Base-by-base conservation (phyloP, 2,888 invertebrate genomes). In the Cephus pulcher region DNA sequence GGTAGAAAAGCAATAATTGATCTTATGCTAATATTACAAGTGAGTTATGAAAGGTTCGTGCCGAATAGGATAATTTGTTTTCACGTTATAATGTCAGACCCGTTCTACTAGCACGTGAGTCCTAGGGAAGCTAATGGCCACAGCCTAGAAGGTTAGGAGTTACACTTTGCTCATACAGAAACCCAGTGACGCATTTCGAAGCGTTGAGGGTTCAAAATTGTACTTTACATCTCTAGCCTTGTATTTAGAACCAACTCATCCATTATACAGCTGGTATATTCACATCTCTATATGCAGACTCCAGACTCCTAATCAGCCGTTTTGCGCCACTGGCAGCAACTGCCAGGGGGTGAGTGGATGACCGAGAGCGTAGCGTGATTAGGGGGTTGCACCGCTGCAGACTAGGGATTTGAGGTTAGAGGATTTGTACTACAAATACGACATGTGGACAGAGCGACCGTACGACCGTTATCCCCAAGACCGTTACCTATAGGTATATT, bases 31-130 rank as follows among this genome's bases (percentile, higher is more conserved):
- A 88, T 88, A 88, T 84, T 69, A 81, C 85, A 79, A 83, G 84
- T 86, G 86, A 88, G 85, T 88, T 88, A 88, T 88, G 86, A 88
- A 87, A 85, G 86, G 84, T 87, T 87, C 86, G 88, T 86, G 88
- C 86, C 85, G 86, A 88, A 87, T 88, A 83, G 85, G 84, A 86
- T 87, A 88, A 88, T 88, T 88, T 88, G 88, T 88, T 84, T 86
- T 80, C 84, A 82, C 85, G 87, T 88, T 88, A 87, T 56, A 76
- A 56, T 3, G 56, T 56, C 56, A 56, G 56, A 56, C 56, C 56
- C 56, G 23, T 56, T 23, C 56, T 9, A 56, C 23, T 2, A 56
- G 56, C 23, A 56, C 23, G 56, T 56, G 56, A 56, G 56, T 56
- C 56, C 23, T 56, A 56, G 56, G 56, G 23, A 56, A 56, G 56